Conservation (phyloP, 2,888 invertebrate species). For the Lepidochitona cinerea region DNA sequence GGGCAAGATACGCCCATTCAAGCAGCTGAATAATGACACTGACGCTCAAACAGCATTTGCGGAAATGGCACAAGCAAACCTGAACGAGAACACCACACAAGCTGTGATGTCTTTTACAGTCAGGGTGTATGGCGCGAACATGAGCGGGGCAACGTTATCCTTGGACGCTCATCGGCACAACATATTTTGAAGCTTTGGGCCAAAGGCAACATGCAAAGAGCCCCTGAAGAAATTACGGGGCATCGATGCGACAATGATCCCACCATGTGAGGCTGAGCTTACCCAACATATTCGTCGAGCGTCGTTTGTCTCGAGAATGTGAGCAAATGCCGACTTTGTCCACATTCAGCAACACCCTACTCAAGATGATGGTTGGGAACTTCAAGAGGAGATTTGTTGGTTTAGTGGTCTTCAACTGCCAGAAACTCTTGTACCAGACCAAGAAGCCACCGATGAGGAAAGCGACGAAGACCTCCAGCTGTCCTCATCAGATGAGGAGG, state of each 20-base stretch:
- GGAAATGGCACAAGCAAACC: not conserved
- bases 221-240: constrained; percentile 11
- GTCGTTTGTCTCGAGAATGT: constrained; percentile 12
- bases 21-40: constrained; percentile 3
- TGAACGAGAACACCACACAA: not conserved
- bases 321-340: not conserved
- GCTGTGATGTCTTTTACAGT: not conserved
- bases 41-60: constrained; percentile 6
- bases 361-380: constrained; percentile 6
- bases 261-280: constrained; percentile 6
- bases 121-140: constrained; percentile 9
- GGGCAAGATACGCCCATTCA: constrained; percentile 14
- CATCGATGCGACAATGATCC: constrained; percentile 8
- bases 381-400: not conserved
- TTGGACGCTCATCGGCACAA: not conserved
- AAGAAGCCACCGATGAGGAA: not conserved
- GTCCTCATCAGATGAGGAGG: constrained; percentile 6
- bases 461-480: not conserved
- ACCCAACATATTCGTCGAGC: constrained; percentile 1
- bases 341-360: constrained; percentile 8
- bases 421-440: constrained; percentile 3
- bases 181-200: not conserved
- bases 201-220: constrained; percentile 5
- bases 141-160: not conserved
- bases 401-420: constrained; percentile 7